Base-by-base conservation (phyloP, 2,797 vertebrate species). In the Phalloptychus januarius region DNA sequence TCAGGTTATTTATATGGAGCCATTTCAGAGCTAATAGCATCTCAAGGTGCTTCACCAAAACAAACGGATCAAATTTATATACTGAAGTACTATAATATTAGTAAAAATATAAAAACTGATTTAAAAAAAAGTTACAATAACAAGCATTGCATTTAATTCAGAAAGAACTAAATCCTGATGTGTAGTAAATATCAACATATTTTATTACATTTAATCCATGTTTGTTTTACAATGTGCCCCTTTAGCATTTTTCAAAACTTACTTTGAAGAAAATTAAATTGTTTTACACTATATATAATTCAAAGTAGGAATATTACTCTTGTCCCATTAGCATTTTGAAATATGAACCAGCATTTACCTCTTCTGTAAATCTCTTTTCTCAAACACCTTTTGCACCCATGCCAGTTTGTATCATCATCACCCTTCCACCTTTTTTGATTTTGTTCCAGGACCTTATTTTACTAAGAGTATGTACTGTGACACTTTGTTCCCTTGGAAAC, bases 291-390 rank as follows among this genome's bases (percentile, higher is more conserved):
- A 1, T 23, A 46, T 12, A 33, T 48, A 31, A 69, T 50, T 50
- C 11, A 8, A 38, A 11, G 7, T n/a, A n/a, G 40, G 36, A 18
- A 58, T 31, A 75, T 63, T 7, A 16, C 7, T 58, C 25, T 13
- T 23, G n/a, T 46, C 13, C 31, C 2, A 33, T 48, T 46, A 45
- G 58, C 7, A 15, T 65, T 76, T 67, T n/a, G 0, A 10, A 31
- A 50, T 56, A 16, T 58, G 38, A 56, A 44, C 7, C 7, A 56
- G 28, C 74, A 65, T 12, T 36, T 31, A 46, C 31, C 18, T 13
- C 13, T 40, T 38, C 45, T 50, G 15, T 40, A 52, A 76, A 76
- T 31, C 40, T 74, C 72, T 40, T 44, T 40, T 74, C 72, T 40
- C 33, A 54, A 33, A 23, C 31, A 65, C 20, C 20, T 50, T 67